These are phyloP conservation scores for Nautilus pompilius DNA, from an alignment of 1,140 invertebrate species.

Conservation along the genomic window DNA sequence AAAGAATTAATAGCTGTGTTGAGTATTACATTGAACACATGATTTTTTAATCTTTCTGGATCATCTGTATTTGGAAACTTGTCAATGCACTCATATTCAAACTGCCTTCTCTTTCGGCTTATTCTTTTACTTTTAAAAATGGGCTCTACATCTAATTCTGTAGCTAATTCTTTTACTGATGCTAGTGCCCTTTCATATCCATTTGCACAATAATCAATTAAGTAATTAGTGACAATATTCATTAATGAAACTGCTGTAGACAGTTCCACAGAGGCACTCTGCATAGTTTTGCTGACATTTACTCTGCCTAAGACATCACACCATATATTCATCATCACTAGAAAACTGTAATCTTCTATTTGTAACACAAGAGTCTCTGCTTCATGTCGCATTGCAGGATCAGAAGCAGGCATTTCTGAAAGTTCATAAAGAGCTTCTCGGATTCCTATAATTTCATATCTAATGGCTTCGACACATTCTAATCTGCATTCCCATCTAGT, in stretches of 20 bases:
- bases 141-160: background rate
- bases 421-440: background rate
- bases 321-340: background rate
- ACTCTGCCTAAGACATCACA: background rate
- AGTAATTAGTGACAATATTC: background rate
- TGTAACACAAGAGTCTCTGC: background rate
- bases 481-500: background rate
- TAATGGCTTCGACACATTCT: background rate
- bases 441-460: background rate
- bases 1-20: background rate
- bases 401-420: background rate
- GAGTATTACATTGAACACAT: background rate
- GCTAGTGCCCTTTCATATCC: background rate
- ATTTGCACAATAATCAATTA: background rate
- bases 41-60: background rate
- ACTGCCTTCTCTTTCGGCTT: background rate
- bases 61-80: background rate
- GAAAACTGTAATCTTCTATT: background rate
- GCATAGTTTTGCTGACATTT: background rate
- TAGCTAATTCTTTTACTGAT: background rate
- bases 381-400: background rate
- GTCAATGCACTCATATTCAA: background rate
- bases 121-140: background rate
- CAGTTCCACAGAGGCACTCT: background rate
- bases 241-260: background rate